Conservation (phyloP, 1,140 invertebrate species). For the Copidosoma floridanum region DNA sequence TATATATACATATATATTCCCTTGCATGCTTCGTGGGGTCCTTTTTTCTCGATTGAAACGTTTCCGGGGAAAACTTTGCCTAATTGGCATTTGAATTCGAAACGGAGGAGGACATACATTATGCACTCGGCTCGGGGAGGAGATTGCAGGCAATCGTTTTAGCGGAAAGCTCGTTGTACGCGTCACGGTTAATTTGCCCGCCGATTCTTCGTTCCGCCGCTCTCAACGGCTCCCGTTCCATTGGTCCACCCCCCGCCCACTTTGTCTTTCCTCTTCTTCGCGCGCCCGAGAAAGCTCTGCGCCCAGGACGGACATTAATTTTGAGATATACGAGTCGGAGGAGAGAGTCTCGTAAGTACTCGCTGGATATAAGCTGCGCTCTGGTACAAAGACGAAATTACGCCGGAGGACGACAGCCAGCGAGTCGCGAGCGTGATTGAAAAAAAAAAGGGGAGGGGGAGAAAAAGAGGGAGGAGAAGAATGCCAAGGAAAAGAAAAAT, state of each 20-base stretch:
- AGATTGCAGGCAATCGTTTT: slow-evolving; percentile 44
- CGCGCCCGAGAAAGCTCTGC: not conserved
- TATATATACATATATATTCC: too few species aligned
- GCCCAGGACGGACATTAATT: slow-evolving; percentile 24
- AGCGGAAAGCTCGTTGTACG: slow-evolving; percentile 36
- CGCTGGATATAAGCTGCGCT: slow-evolving; percentile 32
- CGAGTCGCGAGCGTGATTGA: slow-evolving; percentile 40
- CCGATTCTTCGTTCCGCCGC: slow-evolving; percentile 14
- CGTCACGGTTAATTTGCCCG: slow-evolving; percentile 44
- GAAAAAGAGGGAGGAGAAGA: not conserved
- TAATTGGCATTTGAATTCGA: slow-evolving; percentile 10
- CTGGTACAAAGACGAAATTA: slow-evolving; percentile 42
- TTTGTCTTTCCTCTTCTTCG: not conserved
- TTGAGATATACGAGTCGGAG: slow-evolving; percentile 41
- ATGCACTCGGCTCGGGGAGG: too few species aligned
- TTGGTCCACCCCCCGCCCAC: too few species aligned
- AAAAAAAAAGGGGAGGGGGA: slow-evolving; percentile 28
- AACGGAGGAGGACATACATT: too few species aligned
- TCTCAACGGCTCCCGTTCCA: too few species aligned
- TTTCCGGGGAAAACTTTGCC: too few species aligned
- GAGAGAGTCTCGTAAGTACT: too few species aligned
- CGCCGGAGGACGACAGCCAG: slow-evolving; percentile 19
- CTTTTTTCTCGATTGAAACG: too few species aligned
- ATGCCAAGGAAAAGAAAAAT: slow-evolving; percentile 31
- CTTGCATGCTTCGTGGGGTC: too few species aligned